A percentile compares a stretch with the other conserved stretches of the same genome.
phyloP scores from a whole-genome alignment of 2,888 invertebrate genomes.

The Synergus laeviventris region DNA sequence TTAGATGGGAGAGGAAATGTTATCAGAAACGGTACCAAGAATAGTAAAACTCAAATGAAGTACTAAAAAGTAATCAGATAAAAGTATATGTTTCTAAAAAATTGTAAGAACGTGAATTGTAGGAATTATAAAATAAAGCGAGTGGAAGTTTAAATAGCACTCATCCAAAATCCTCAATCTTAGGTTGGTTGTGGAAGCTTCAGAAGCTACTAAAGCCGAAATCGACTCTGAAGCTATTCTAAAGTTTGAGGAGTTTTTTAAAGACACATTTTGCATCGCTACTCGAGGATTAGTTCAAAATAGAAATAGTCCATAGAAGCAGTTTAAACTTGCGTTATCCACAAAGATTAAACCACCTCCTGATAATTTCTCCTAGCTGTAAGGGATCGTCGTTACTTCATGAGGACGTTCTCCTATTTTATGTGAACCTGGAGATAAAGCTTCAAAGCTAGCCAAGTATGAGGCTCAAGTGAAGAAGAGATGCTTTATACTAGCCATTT shows the following conservation, averaged over 20 bases:
- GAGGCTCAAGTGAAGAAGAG: constrained; percentile 19
- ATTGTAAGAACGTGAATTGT: background rate
- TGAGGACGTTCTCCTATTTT: background rate
- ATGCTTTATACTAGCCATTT: constrained; percentile 25
- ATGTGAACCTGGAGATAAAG: constrained; percentile 1
- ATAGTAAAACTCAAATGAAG: background rate
- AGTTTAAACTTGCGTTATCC: constrained; percentile 8
- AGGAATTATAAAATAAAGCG: background rate
- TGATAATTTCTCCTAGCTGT: constrained; percentile 9
- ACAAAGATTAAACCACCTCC: background rate
- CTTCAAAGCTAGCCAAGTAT: constrained; percentile 13
- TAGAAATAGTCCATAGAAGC: constrained; percentile 8
- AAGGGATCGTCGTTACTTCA: constrained; percentile 9
- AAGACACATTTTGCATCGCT: constrained; percentile 11
- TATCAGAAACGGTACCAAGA: background rate
- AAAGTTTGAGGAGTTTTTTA: constrained; percentile 18
- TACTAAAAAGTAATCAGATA: background rate
- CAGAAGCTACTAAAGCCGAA: constrained; percentile 1
- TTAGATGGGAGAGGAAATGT: constrained; percentile 5
- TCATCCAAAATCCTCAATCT: background rate
- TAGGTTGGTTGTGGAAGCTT: constrained; percentile 9
- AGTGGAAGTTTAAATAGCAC: background rate
- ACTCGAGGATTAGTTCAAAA: constrained; percentile 11
- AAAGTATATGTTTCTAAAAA: background rate
- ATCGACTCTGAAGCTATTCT: constrained; percentile 16